Conservation (phyloP, 2,797 vertebrate species). For the Tolypeutes matacus region DNA sequence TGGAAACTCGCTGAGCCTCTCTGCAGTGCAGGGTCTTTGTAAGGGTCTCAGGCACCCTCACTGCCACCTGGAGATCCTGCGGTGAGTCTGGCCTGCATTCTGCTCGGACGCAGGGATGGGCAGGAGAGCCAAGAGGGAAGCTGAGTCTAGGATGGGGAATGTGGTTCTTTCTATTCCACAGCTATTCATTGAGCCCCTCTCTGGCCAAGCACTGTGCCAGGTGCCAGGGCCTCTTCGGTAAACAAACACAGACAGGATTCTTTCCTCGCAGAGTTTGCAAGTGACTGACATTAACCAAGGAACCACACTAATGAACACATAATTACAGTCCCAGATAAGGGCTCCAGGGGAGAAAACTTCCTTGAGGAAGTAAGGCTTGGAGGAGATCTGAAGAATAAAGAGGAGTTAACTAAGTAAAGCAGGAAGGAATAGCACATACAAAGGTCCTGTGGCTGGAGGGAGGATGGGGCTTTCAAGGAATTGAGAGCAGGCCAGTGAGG, state of each 20-base stretch:
- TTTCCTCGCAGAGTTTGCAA: background rate
- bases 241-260: background rate
- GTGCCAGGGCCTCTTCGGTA: background rate
- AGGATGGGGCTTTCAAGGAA: background rate
- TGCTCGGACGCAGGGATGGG: background rate
- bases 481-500: background rate
- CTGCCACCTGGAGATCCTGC: constrained; percentile 20
- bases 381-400: background rate
- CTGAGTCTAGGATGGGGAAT: background rate
- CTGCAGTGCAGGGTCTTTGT: background rate
- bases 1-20: background rate
- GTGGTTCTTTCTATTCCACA: background rate
- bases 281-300: background rate
- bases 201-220: background rate
- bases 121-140: background rate
- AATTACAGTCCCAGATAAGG: background rate
- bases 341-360: background rate
- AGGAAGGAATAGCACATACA: background rate
- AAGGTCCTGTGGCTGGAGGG: background rate
- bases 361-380: background rate
- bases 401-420: background rate
- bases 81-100: constrained; percentile 49
- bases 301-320: background rate
- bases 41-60: background rate
- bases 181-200: background rate